Base-by-base conservation (phyloP, 2,113 vertebrate species). In the Corydoras maculifer region DNA sequence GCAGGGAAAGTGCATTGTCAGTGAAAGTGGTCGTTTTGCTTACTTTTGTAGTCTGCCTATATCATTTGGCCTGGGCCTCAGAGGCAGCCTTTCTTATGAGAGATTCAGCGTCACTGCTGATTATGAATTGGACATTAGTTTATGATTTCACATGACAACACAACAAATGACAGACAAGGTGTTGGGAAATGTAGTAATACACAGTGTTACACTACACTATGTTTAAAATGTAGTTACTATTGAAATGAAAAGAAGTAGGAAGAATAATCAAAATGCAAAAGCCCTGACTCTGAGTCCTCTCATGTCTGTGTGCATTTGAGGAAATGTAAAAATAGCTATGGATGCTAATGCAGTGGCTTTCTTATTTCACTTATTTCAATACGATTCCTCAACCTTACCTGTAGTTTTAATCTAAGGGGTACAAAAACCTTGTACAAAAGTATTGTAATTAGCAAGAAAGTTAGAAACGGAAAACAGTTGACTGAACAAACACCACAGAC, bases 1-100 rank as follows among this genome's bases (percentile, higher is more conserved):
- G 83, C 84, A 86, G 78, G 84, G 82, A 87, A 87, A 88, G 82
- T 85, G 85, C 83, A 84, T 79, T 83, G 86, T 87, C 87, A 88
- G 84, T 87, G 79, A 76, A 72, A 82, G 78, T 69, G 72, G 59
- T 66, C 62, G 81, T 81, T 86, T 74, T 62, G 82, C 80, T 87
- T 78, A 73, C 78, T 82, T 79, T 35, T 83, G 78, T 78, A 82
- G 80, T 74, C 80, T 77, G 64, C 73, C 79, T 79, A 79, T 79
- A 83, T 87, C 76, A 80, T 78, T 85, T 67, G 68, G 54, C 65
- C 18, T 79, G 35, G 81, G 80, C 80, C 81, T 72, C 48, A 69
- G 65, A 68, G 72, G 64, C 69, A 58, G 25, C 59, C 43, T 51
- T 0, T 63, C 69, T 3, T 25, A 13, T 14, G 4, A 60, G 29